Base-by-base conservation (phyloP, 2,888 invertebrate genomes). In the Sipunculus nudus region DNA sequence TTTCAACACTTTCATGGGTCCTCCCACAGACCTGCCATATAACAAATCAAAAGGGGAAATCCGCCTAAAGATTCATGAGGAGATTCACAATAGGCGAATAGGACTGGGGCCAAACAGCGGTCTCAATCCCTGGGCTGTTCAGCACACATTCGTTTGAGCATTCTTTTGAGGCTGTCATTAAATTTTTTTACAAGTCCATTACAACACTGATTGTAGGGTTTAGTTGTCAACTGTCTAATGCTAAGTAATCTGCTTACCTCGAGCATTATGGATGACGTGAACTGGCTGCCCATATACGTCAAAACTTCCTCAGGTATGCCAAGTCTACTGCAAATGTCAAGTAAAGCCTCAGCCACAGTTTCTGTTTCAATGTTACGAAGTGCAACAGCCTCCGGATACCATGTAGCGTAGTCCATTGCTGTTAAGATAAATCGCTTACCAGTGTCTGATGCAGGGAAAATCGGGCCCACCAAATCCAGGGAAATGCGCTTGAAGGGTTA, bases 281-380 rank as follows among this genome's bases (percentile, higher is more conserved):
- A 72, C 45, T 71, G 63, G 2, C 60, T 49, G n/a, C 70, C n/a
- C n/a, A n/a, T n/a, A n/a, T n/a, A n/a, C 19, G 50, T 52, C 10
- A 68, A 25, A 13, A 70, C 45, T 45, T 70, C 63, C 10, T 45
- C n/a, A 5, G 71, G 71, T 10, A 69, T 25, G 6, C 66, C 69
- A 10, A 66, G 40, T 25, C 66, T 47, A 23, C 52, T 38, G 23
- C 50, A 65, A 6, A 70, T 62, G 13, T 64, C 55, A 3, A 70
- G 32, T 23, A 70, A 29, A 1, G 63, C 60, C 28, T 70, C 64
- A 6, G 67, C 67, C n/a, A 65, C 63, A 3, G 40, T 29, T 46
- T 57, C 56, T 16, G 67, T 39, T n/a, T n/a, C n/a, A n/a, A n/a
- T n/a, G n/a, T n/a, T n/a, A n/a, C n/a, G n/a, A n/a, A n/a, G n/a